Evolutionary conservation across 2,888 invertebrate genomes (phyloP), one percentile per base, ranked within the genome.

Genomic region (Sthenelais limicola): DNA sequence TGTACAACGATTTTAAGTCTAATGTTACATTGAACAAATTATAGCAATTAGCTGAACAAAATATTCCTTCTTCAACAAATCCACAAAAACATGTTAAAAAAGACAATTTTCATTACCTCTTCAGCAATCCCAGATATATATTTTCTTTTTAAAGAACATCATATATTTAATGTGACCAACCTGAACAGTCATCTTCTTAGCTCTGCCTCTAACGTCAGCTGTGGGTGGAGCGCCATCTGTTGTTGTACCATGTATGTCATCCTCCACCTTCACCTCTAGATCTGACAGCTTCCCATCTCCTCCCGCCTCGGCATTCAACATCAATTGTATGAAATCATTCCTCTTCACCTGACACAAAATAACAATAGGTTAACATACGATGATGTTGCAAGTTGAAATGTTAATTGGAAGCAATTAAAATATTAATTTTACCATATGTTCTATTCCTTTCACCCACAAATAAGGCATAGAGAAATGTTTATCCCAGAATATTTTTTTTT

Each of bases 261-360:
- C 30, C 12, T 56, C 56, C 15, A 56, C 56, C 5, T 15, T 21
- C 2, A 56, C 56, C 56, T 56, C 56, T n/a, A 56, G 56, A 12
- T 62, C 2, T 1, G 15, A 15, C 56, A 56, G 56, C 21, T 56
- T 58, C 26, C 4, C 43, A 21, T 43, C 24, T 5, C n/a, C 66
- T 0, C 24, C 5, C n/a, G 68, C 75, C 52, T 79, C 79, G 1
- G 86, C 82, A 70, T 88, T 88, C 73, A 89, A 74, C 87, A 89
- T 86, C 66, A 88, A 79, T 70, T 89, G 88, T 3, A 89, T 80
- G 12, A 88, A 81, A 75, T 89, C 89, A 1, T 82, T 15, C 32
- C 68, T 21, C 3, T 32, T n/a, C 12, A 62, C 30, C 56, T 58
- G 38, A 18, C 43, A 43, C 9, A 48, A 28, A 33, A 12, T n/a